Base-by-base conservation (phyloP, 1,140 invertebrate species). In the Homalodisca vitripennis region DNA sequence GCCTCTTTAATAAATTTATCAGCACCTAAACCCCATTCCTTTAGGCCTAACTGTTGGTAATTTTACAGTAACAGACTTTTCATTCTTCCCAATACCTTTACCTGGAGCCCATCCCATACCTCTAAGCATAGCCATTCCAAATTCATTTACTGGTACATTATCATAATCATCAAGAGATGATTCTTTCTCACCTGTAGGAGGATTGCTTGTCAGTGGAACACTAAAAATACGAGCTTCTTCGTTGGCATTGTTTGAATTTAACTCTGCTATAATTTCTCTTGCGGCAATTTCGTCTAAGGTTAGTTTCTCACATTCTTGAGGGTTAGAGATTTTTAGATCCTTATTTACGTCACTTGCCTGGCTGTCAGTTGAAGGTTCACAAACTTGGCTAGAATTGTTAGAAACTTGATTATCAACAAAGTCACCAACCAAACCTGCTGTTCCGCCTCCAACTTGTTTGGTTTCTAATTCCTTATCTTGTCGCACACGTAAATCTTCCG, bases 71-170 rank as follows among this genome's bases (percentile, higher is more conserved):
- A 26, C 22, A 27, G 55, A 22, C 71, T 75, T 67, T 48, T 71
- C 72, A 72, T 77, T 72, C 78, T 82, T 85, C 64, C 85, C 89
- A 77, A 88, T 89, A 73, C 85, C 91, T 83, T 86, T 87, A 31
- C 82, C 87, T 71, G 90, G 85, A 73, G 88, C 86, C 94, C 94
- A 98, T 0, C 95, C 95, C 95, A 98, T 98, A 34, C 96, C 96
- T 74, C 94, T 80, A 17, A 98, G 81, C 89, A 98, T 91, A 3
- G 95, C 96, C 74, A 93, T 72, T 6, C 96, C 96, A 89, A 89
- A 98, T 55, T 92, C 85, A 77, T 88, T 85, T 55, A 98, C 87
- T 1, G 95, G 95, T 62, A 97, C 87, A 73, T 86, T 83, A 75
- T 97, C 94, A 84, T 98, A 98, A 82, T 98, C 93, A 72, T 94